phyloP scores from a whole-genome alignment of 2,888 invertebrate species.

The Leptinotarsa tumamoca region DNA sequence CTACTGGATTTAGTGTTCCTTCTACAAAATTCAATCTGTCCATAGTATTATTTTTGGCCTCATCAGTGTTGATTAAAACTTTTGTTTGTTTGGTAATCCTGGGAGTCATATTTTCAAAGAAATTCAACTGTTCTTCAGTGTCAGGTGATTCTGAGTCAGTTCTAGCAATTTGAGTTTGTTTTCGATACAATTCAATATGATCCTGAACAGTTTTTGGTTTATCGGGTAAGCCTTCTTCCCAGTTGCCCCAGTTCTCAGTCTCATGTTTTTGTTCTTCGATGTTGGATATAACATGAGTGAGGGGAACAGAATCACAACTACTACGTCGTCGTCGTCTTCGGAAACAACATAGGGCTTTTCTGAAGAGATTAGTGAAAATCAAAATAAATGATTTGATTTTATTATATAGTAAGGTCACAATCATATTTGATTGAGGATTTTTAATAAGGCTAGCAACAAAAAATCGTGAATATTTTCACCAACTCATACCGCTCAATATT shows the following conservation, averaged over 20 bases:
- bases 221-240: conserved; percentile 70
- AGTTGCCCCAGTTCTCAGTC: conserved; percentile 71
- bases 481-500: not conserved
- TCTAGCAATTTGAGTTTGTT: conserved; percentile 63
- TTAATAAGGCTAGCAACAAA: not conserved
- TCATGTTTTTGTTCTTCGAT: conserved; percentile 53
- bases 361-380: conserved; percentile 69
- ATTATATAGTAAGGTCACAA: conserved; percentile 44
- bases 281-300: conserved; percentile 69
- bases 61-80: conserved; percentile 67
- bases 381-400: conserved; percentile 71
- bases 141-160: conserved; percentile 62
- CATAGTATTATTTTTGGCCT: conserved; percentile 48
- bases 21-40: conserved; percentile 56
- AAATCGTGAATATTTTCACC: not conserved
- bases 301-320: conserved; percentile 70
- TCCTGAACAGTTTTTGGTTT: conserved; percentile 69
- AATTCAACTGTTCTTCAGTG: conserved; percentile 68
- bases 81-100: conserved; percentile 73
- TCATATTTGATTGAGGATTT: conserved; percentile 36
- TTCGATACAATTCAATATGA: conserved; percentile 74
- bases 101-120: conserved; percentile 75
- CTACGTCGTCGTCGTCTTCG: conserved; percentile 67
- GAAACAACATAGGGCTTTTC: conserved; percentile 74
- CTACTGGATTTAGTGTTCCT: conserved; percentile 46